These are phyloP conservation scores for Promerops cafer DNA, from an alignment of 2,113 vertebrate species.

Conservation along the genomic window DNA sequence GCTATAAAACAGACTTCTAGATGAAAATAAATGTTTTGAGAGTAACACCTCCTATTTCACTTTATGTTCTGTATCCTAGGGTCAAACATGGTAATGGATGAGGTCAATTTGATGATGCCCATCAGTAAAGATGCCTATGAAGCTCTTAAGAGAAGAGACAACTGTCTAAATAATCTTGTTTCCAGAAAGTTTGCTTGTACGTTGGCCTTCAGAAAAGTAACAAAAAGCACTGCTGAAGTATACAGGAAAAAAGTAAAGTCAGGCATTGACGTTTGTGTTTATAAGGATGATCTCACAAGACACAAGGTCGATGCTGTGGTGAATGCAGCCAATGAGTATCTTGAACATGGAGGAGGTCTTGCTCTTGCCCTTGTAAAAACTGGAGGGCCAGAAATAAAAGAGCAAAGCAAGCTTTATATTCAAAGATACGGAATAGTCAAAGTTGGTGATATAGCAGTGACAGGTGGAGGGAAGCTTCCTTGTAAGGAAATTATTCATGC, in stretches of 20 bases:
- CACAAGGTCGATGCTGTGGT: conserved; percentile 78
- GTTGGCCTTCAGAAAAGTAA: background rate
- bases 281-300: conserved; percentile 80
- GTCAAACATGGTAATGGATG: background rate
- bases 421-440: accelerated
- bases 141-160: conserved; percentile 55
- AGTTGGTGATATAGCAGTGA: conserved; percentile 56
- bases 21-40: background rate
- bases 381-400: conserved; percentile 75
- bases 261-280: conserved; percentile 74
- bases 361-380: conserved; percentile 71
- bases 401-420: conserved; percentile 15
- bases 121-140: conserved; percentile 31
- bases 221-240: conserved; percentile 15
- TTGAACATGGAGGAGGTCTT: conserved; percentile 75
- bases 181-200: conserved; percentile 74
- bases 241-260: conserved; percentile 36
- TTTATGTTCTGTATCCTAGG: conserved; percentile 47
- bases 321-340: conserved; percentile 80
- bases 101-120: background rate
- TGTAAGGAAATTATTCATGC: conserved; percentile 81
- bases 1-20: background rate
- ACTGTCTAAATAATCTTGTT: conserved; percentile 46
- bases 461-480: conserved; percentile 67
- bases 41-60: background rate